A percentile compares a stretch with the other conserved stretches of the same genome.
Evolutionary conservation across 2,888 invertebrate species (phyloP).

Genomic region (Cyrtodaria siliqua): DNA sequence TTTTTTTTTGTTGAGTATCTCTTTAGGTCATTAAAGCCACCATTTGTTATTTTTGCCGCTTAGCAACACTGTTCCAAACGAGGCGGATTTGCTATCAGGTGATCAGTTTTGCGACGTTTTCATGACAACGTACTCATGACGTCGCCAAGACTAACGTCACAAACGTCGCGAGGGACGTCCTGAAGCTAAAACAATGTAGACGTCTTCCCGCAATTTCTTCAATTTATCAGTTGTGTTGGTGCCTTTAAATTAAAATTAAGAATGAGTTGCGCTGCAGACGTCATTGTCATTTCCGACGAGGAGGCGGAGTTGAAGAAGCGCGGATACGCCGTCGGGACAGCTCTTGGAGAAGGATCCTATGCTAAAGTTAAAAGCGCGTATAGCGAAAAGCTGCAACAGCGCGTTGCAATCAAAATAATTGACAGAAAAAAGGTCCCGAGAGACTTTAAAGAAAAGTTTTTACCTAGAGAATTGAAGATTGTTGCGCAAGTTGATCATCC

Average conservation of each 20-base stretch:
- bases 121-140: too few species aligned
- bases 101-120: too few species aligned
- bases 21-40: slow-evolving; percentile 6
- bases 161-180: slow-evolving; percentile 7
- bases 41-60: slow-evolving; percentile 38
- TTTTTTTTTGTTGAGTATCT: neutral
- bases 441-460: slow-evolving; percentile 93
- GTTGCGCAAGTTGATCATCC: slow-evolving; percentile 92
- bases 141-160: slow-evolving; percentile 1
- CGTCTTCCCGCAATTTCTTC: slow-evolving; percentile 10
- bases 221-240: too few species aligned
- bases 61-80: slow-evolving; percentile 1
- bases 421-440: slow-evolving; percentile 90
- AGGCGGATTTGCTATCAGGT: neutral
- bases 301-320: slow-evolving; percentile 83
- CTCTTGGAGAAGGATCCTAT: slow-evolving; percentile 84
- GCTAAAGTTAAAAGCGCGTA: slow-evolving; percentile 91
- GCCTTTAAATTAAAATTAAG: too few species aligned
- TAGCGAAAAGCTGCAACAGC: slow-evolving; percentile 72
- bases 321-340: slow-evolving; percentile 87
- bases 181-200: neutral
- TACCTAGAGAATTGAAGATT: slow-evolving; percentile 93
- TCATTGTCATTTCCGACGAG: slow-evolving; percentile 73
- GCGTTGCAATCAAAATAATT: slow-evolving; percentile 89
- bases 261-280: slow-evolving; percentile 49